Percentiles rank a stretch among this genome's conserved stretches.
These are phyloP conservation scores for Drosophila kurseongensis DNA, from an alignment of 1,140 invertebrate genomes.

Conservation along the genomic window DNA sequence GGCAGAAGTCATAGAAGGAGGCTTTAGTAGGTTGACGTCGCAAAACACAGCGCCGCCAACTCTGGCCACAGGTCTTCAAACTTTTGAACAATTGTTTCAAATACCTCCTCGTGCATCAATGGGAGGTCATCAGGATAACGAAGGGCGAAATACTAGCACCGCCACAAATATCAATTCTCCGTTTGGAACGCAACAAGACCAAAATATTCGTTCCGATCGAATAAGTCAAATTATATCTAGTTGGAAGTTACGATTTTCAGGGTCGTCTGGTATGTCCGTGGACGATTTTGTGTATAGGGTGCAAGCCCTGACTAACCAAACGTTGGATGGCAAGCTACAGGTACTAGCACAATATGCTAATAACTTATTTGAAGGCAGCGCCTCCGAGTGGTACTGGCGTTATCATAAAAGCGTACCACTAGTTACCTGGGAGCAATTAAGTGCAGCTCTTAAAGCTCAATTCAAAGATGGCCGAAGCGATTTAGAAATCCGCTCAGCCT, in stretches of 20 bases:
- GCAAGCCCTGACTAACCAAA: constrained; percentile 13
- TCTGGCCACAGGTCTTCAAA: neutral
- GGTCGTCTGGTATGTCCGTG: constrained; percentile 9
- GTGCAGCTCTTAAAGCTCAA: constrained; percentile 5
- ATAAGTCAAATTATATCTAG: constrained; percentile 17
- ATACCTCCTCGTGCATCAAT: neutral
- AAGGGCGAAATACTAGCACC: neutral
- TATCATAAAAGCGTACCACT: constrained; percentile 11
- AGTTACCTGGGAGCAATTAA: constrained; percentile 8
- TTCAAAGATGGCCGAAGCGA: constrained; percentile 18
- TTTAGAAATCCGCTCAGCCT: constrained; percentile 8
- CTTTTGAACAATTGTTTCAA: constrained; percentile 7
- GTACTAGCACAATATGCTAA: constrained; percentile 10
- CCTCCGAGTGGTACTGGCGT: constrained; percentile 14
- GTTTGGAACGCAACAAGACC: neutral
- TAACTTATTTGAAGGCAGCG: constrained; percentile 8
- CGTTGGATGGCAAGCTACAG: constrained; percentile 16
- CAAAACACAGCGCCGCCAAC: neutral
- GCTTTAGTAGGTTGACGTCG: neutral
- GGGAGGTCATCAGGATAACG: neutral
- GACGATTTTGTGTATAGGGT: constrained; percentile 17
- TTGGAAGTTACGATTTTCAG: constrained; percentile 21
- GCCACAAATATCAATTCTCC: no score
- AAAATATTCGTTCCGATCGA: constrained; percentile 8
- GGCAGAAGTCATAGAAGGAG: neutral